Evolutionary conservation across 2,888 invertebrate genomes (phyloP).

Genomic region (Lithophane ornitopus): DNA sequence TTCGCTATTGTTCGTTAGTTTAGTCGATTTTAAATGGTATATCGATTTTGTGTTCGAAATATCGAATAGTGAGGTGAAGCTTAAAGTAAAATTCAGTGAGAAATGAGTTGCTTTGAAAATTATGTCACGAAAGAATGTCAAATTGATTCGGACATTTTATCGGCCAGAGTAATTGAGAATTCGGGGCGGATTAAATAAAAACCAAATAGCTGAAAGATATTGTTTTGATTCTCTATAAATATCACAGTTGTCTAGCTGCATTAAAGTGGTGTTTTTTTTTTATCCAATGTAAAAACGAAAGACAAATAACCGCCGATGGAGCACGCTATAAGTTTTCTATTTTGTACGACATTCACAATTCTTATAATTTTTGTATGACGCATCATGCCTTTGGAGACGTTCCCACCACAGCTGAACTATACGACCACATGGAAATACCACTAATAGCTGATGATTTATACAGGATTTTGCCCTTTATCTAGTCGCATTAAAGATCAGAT

Average conservation of each 20-base stretch:
- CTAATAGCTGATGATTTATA: constrained; percentile 66
- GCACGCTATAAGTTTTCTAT: constrained; percentile 46
- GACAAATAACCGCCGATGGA: constrained; percentile 24
- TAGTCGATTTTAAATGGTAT: constrained; percentile 60
- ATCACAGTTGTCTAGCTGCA: constrained; percentile 42
- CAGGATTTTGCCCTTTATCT: constrained; percentile 66
- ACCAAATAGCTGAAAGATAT: constrained; percentile 23
- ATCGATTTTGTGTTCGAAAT: constrained; percentile 41
- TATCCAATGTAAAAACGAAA: constrained; percentile 38
- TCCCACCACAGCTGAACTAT: constrained; percentile 61
- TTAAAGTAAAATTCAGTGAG: background rate
- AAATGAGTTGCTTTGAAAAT: constrained; percentile 25
- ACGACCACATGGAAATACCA: constrained; percentile 70
- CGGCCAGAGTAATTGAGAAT: constrained; percentile 14
- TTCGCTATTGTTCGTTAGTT: constrained; percentile 60
- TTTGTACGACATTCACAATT: constrained; percentile 58
- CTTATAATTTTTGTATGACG: constrained; percentile 66
- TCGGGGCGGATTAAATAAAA: background rate
- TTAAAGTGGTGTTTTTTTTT: constrained; percentile 50
- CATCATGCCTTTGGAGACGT: constrained; percentile 57
- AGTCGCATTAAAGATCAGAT: constrained; percentile 69
- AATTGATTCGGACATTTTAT: constrained; percentile 32
- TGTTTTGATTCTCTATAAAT: constrained; percentile 32
- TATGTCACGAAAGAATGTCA: constrained; percentile 21
- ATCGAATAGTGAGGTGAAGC: background rate